Percentiles rank a stretch among this genome's conserved stretches.
Conservation (phyloP, 2,113 vertebrate genomes). For the Hippoglossus stenolepis region DNA sequence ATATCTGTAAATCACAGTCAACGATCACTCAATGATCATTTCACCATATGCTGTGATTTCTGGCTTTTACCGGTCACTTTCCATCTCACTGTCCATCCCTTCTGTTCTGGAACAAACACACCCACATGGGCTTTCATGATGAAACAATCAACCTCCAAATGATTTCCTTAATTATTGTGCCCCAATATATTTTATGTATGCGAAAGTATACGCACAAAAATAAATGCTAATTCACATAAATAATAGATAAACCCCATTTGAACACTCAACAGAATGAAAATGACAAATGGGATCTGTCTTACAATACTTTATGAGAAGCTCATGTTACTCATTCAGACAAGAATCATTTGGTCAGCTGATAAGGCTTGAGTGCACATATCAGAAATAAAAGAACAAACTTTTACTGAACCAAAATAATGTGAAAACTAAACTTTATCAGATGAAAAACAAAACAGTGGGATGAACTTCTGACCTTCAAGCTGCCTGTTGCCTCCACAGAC, state of each 20-base stretch:
- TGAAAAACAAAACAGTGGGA: slow-evolving; percentile 2
- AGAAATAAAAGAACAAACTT: neutral
- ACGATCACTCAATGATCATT: slow-evolving; percentile 20
- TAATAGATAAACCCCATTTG: too few relatives aligned
- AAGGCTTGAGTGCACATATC: neutral
- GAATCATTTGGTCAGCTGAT: neutral
- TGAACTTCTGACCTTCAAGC: neutral
- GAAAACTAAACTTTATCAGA: neutral
- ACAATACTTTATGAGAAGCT: too few relatives aligned
- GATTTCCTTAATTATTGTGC: neutral
- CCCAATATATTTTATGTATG: too few relatives aligned
- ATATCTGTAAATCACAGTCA: neutral
- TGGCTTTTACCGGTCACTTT: slow-evolving; percentile 15
- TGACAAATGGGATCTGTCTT: neutral
- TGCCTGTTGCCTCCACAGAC: neutral
- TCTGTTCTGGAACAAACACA: slow-evolving; percentile 35
- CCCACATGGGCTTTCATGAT: neutral
- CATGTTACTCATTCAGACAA: neutral
- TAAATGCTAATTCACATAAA: too few relatives aligned
- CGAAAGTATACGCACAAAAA: too few relatives aligned
- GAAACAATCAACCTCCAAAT: neutral
- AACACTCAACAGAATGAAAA: neutral
- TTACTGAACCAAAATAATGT: neutral
- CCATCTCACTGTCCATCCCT: slow-evolving; percentile 50
- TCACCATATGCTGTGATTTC: slow-evolving; percentile 21